These are phyloP conservation scores for Ceyx margarethae DNA, from an alignment of 2,113 vertebrate genomes.

Conservation along the genomic window DNA sequence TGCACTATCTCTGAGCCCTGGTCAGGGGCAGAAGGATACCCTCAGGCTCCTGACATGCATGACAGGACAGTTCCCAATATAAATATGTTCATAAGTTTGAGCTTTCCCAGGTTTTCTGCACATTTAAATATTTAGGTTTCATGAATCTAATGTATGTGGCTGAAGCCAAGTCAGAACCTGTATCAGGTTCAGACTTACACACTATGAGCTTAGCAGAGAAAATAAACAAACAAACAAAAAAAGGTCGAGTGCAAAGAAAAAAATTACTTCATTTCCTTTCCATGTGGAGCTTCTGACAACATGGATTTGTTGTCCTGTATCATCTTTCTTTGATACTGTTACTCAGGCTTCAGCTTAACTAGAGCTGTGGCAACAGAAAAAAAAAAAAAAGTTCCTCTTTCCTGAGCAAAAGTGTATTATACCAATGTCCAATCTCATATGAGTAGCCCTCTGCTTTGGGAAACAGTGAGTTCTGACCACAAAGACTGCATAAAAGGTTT, in stretches of 20 bases:
- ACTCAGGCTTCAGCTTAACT: background rate
- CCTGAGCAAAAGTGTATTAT: background rate
- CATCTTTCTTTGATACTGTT: background rate
- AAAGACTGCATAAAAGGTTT: background rate
- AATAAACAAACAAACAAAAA: background rate
- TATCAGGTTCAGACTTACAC: background rate
- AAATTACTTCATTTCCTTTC: background rate
- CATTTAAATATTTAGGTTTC: background rate
- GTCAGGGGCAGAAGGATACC: no score
- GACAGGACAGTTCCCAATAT: background rate
- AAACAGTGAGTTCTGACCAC: background rate
- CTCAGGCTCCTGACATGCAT: rapidly evolving
- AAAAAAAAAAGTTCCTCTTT: background rate
- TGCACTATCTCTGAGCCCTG: rapidly evolving
- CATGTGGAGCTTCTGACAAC: background rate
- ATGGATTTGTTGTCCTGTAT: background rate
- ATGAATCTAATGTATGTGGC: rapidly evolving
- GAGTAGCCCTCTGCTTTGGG: background rate
- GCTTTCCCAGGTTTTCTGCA: background rate
- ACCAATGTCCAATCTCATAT: background rate
- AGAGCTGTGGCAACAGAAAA: background rate
- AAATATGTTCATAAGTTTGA: background rate
- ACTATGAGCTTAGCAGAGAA: background rate
- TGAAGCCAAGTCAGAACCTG: background rate
- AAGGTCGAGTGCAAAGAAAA: background rate